A percentile compares a stretch with the other conserved stretches of the same genome.
These are phyloP conservation scores for Tholera decimalis DNA, from an alignment of 2,888 invertebrate species.

Conservation along the genomic window DNA sequence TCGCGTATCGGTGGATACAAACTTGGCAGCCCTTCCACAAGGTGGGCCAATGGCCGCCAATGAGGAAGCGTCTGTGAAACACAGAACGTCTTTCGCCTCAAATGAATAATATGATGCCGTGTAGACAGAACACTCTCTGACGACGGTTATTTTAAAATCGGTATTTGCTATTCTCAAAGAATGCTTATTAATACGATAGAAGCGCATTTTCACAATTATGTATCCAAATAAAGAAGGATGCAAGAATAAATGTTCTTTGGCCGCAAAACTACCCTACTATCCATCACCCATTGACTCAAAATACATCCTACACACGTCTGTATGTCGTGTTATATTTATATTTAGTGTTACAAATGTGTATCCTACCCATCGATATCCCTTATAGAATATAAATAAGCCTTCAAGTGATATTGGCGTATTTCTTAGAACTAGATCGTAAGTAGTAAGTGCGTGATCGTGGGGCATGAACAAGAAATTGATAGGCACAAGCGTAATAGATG, in stretches of 20 bases:
- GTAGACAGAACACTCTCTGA: too few species aligned
- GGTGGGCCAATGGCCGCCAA: too few species aligned
- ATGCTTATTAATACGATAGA: neutral
- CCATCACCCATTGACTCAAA: slow-evolving; percentile 11
- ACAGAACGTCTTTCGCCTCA: too few species aligned
- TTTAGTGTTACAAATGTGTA: slow-evolving; percentile 48
- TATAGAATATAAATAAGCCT: slow-evolving; percentile 58
- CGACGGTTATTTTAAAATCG: too few species aligned
- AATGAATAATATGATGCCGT: too few species aligned
- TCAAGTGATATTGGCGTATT: slow-evolving; percentile 26
- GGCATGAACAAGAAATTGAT: slow-evolving; percentile 29
- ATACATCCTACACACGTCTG: slow-evolving; percentile 9
- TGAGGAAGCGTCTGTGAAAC: too few species aligned
- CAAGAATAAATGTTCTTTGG: neutral
- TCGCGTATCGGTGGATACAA: too few species aligned
- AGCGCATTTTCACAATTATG: too few species aligned
- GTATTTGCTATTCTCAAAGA: too few species aligned
- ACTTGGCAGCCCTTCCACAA: too few species aligned
- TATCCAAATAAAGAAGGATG: too few species aligned
- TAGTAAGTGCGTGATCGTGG: slow-evolving; percentile 40
- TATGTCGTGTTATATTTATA: slow-evolving; percentile 29
- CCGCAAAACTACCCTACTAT: slow-evolving; percentile 10
- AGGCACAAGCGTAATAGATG: slow-evolving; percentile 16
- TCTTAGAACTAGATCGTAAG: slow-evolving; percentile 24
- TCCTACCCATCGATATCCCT: slow-evolving; percentile 23